Base-by-base conservation (phyloP, 2,888 invertebrate species). In the Harmothoe impar region DNA sequence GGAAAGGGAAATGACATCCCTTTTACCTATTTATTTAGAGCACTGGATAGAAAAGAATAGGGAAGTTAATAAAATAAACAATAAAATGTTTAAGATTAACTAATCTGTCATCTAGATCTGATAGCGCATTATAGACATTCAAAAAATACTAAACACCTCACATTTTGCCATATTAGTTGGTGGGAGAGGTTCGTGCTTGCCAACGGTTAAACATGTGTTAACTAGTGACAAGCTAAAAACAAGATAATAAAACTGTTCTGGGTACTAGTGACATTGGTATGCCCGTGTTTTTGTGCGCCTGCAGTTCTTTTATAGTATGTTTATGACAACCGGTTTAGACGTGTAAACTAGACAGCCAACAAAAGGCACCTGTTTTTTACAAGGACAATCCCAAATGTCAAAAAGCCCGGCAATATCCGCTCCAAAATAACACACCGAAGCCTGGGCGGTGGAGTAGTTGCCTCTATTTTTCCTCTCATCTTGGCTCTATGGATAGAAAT, bases 241-340 rank as follows among this genome's bases (percentile, higher is more conserved):
- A 10, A 62, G 62, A 62, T 43, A 7, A 43, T 43, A 43, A 43
- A 43, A 43, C 43, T 43, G 43, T 10, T 43, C 62, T 62, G 62
- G 20, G 62, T 62, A n/a, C 43, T 62, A 62, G 62, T 62, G n/a
- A 62, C n/a, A 62, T 62, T n/a, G 62, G 62, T 62, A 62, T 62
- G 62, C n/a, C 20, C n/a, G n/a, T n/a, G 62, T 20, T 20, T 62
- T 62, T 12, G 12, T 62, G 62, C 62, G 62, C 62, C 62, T 62
- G n/a, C 62, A 62, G 62, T 62, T 62, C 62, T 25, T 72, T 3
- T 72, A 7, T 15, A 7, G 3, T 72, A 17, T 25, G 31, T 72
- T 72, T 29, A 72, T 72, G 25, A 72, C 72, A 72, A 72, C 72
- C 72, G 72, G 72, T 72, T 72, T 72, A 17, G 72, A n/a, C 29